Base-by-base conservation (phyloP, 2,113 vertebrate genomes). In the Pyrgilauda ruficollis region DNA sequence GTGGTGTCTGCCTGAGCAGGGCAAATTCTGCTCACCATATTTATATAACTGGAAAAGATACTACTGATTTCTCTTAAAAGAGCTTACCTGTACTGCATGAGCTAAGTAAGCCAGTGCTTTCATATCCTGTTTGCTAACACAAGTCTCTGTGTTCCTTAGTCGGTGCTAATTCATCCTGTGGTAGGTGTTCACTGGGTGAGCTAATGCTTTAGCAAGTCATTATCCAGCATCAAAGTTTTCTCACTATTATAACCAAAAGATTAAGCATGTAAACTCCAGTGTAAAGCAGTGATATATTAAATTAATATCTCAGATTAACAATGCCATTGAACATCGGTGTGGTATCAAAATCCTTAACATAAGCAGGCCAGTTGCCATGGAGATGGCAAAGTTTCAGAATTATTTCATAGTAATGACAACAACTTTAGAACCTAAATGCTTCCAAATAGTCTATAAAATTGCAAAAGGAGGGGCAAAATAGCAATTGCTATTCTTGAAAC, bases 311-410 rank as follows among this genome's bases (percentile, higher is more conserved):
- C 3, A 5, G 58, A 91, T 96, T 82, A 82, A 87, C 69, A 89
- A 37, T 39, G 56, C 31, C 46, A 46, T 72, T 53, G 75, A 64
- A 61, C 69, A 91, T 11, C 27, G 28, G 47, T 52, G 73, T 41
- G 70, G 77, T 82, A 91, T 73, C 69, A 73, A 68, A 95, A 91
- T 22, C 28, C 41, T 61, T 93, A 59, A 61, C 23, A 55, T 27
- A 82, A 22, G 28, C 53, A 79, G 74, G 37, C 69, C 53, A 53
- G 96, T 95, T 96, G 41, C 94, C 61, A 89, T 87, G 84, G 94
- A 78, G 69, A 94, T 78, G n/a, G n/a, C 69, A 75, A 97, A 94
- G 66, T 80, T 90, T 87, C 58, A 62, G 41, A 61, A 66, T 50
- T 22, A 76, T 82, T 95, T 76, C 0, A 0, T 84, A 74, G 81